Percentiles rank a stretch among this genome's conserved stretches.
phyloP scores from a whole-genome alignment of 2,888 invertebrate genomes.

The Lagria hirta region DNA sequence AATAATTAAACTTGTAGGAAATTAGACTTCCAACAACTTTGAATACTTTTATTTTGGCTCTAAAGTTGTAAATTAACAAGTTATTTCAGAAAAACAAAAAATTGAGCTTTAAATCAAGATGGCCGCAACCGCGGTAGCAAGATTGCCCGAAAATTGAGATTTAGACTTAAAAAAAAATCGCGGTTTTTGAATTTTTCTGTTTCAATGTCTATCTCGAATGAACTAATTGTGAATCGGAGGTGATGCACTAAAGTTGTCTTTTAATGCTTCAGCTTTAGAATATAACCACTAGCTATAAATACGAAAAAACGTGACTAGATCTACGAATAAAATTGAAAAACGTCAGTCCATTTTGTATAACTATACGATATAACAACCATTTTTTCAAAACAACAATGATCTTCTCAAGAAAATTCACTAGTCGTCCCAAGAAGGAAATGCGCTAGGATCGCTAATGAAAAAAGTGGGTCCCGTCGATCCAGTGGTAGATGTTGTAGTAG shows the following conservation, averaged over 20 bases:
- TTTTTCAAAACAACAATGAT: conserved; percentile 24
- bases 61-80: no score
- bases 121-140: no score
- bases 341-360: conserved; percentile 21
- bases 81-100: no score
- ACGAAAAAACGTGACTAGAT: conserved; percentile 12
- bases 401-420: conserved; percentile 27
- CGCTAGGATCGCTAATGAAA: conserved; percentile 43
- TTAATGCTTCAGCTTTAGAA: conserved; percentile 12
- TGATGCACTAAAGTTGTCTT: conserved; percentile 1
- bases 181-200: no score
- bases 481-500: conserved; percentile 35
- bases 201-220: no score
- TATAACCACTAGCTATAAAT: conserved; percentile 10
- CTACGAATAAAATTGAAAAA: conserved; percentile 16
- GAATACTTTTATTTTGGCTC: no score
- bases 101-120: no score
- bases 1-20: no score
- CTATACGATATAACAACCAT: conserved; percentile 31
- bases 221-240: no score
- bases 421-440: conserved; percentile 44
- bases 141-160: no score
- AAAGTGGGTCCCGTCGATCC: conserved; percentile 36
- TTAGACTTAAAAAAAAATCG: no score
- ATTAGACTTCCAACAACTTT: no score